phyloP scores from a whole-genome alignment of 2,113 vertebrate species.

The Heterochromis multidens region DNA sequence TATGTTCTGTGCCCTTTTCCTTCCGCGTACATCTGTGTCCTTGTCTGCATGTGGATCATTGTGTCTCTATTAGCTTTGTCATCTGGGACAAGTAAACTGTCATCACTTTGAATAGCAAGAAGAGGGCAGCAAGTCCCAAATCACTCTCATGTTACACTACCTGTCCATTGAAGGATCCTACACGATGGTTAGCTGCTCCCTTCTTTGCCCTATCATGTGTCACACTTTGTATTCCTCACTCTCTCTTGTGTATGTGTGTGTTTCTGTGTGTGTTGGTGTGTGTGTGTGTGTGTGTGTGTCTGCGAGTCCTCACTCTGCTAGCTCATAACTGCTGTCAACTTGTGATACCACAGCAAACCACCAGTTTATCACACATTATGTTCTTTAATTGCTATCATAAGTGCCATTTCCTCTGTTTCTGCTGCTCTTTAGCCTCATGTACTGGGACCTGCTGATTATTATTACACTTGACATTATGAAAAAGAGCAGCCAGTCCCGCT shows the following conservation, averaged over 20 bases:
- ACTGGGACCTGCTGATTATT: not conserved
- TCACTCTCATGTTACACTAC: constrained; percentile 14
- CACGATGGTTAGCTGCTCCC: not conserved
- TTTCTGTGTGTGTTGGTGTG: rapidly evolving
- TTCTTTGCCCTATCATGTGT: not conserved
- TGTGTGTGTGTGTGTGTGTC: not conserved
- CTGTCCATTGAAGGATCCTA: not conserved
- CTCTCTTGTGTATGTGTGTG: not conserved
- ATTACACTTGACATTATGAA: not conserved
- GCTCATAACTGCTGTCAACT: not conserved
- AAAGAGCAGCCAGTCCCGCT: constrained; percentile 3
- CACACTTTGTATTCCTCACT: not conserved
- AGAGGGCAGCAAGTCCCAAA: constrained; percentile 29
- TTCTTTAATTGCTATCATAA: constrained; percentile 13
- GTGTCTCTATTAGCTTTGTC: constrained; percentile 15
- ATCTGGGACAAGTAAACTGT: constrained; percentile 26
- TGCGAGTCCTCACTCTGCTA: not conserved
- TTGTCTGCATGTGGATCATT: not conserved
- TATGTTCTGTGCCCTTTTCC: not conserved
- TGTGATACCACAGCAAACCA: not conserved
- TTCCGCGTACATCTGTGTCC: not conserved
- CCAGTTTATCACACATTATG: not conserved
- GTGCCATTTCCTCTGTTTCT: not conserved
- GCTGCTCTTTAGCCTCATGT: not conserved
- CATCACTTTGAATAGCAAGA: constrained; percentile 30